Evolutionary conservation across 1,140 invertebrate species (phyloP), one percentile per base, ranked within the genome.

Genomic region (Drosophila trapezifrons): DNA sequence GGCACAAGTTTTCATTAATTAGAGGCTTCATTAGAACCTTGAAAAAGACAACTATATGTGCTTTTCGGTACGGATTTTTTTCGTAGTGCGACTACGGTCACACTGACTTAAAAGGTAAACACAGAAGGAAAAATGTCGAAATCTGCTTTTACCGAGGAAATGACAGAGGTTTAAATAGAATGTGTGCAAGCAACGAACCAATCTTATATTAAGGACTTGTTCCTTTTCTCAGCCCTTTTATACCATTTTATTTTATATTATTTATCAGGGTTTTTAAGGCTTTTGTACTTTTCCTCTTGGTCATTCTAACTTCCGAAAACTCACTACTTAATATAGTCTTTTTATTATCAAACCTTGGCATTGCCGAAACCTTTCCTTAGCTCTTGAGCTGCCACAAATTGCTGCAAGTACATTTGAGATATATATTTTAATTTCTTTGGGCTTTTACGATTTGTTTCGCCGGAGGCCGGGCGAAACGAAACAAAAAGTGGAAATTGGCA

Each of bases 401-500:
- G 49, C 40, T 66, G 63, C 70, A 62, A 69, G 64, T 66, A 72
- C 65, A 52, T 67, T 80, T 64, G 42, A 63, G 45, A 71, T 78
- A 78, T 57, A 76, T 78, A 75, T 64, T 80, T 66, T 78, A 78
- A 86, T 86, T 86, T 84, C 67, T 73, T 80, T 77, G 45, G 56
- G 35, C 52, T 62, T 76, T 83, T 67, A 80, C 57, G 45, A 77
- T 45, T 73, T 46, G 59, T 51, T 62, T 69, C 49, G 46, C 59
- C 45, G 18, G 51, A 43, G 74, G 64, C 45, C 49, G 20, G 47
- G 22, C 60, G 60, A 74, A 86, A 72, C 47, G 77, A 87, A 83
- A 89, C 79, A 73, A 78, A 76, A 87, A 87, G 79, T 83, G 80
- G 51, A 67, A 86, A 86, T 83, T 87, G 79, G 83, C 83, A 70